A percentile compares a stretch with the other conserved stretches of the same genome.
Conservation (phyloP, 2,113 vertebrate genomes). For the Loxodonta africana region DNA sequence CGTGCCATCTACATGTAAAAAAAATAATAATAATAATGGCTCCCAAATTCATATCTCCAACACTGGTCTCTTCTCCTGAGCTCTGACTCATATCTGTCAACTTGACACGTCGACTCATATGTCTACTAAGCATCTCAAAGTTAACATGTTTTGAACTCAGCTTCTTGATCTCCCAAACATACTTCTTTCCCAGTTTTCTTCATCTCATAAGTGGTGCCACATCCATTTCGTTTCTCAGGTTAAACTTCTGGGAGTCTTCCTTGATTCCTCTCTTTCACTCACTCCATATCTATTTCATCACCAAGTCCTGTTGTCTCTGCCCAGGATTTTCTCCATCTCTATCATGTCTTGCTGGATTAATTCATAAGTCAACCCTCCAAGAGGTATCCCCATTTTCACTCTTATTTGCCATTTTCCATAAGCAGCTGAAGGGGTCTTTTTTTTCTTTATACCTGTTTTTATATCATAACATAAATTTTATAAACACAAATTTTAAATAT, state of each 20-base stretch:
- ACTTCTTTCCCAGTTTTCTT: background rate
- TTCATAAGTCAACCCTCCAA: background rate
- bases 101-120: background rate
- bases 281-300: background rate
- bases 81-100: background rate
- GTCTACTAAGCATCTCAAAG: too few species aligned
- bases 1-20: too few species aligned
- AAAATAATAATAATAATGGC: background rate
- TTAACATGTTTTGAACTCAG: too few species aligned
- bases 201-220: background rate
- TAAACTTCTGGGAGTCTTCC: background rate
- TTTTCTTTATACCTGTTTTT: background rate
- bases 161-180: too few species aligned
- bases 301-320: too few species aligned
- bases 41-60: background rate
- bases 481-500: background rate
- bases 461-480: too few species aligned
- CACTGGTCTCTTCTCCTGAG: background rate
- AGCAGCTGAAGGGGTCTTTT: background rate
- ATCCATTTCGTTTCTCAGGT: background rate
- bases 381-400: background rate
- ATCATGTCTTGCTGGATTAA: background rate
- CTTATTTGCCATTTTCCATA: background rate
- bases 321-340: background rate
- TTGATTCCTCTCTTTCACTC: background rate